phyloP scores from a whole-genome alignment of 2,888 invertebrate genomes.

The Drosophila cyrtoloma region DNA sequence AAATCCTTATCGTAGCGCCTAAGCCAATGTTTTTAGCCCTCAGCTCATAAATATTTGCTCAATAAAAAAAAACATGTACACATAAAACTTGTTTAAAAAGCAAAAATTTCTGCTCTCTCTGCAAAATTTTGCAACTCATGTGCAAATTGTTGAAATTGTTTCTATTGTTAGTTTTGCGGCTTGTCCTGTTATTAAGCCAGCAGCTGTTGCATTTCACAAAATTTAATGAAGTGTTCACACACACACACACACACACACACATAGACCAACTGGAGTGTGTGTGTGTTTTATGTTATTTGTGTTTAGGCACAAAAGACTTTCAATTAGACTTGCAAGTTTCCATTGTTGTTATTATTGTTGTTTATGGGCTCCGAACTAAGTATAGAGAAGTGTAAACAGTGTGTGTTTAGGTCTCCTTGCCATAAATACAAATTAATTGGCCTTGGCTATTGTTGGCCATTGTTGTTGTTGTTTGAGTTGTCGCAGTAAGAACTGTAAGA shows the following conservation, averaged over 20 bases:
- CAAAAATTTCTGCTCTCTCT: conserved; percentile 10
- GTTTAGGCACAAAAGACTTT: conserved; percentile 52
- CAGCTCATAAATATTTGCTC: conserved; percentile 35
- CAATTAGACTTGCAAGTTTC: conserved; percentile 37
- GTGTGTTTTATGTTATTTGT: conserved; percentile 44
- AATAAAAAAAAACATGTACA: conserved; percentile 2
- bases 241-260: conserved; percentile 4
- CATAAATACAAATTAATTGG: conserved; percentile 65
- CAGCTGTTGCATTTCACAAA: conserved; percentile 69
- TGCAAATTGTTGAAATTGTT: conserved; percentile 39
- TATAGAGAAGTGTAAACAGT: conserved; percentile 33
- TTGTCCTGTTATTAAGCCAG: conserved; percentile 59
- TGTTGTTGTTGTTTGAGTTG: conserved; percentile 22
- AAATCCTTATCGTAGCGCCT: conserved; percentile 33
- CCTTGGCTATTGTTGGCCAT: conserved; percentile 42
- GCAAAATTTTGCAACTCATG: conserved; percentile 26
- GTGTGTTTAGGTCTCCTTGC: conserved; percentile 28
- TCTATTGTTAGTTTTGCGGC: conserved; percentile 47
- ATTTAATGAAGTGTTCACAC: conserved; percentile 58
- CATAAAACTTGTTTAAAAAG: conserved; percentile 22
- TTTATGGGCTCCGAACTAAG: conserved; percentile 6
- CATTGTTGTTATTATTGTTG: conserved; percentile 17
- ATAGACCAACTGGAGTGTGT: conserved; percentile 3
- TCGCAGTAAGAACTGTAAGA: background rate
- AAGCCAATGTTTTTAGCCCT: conserved; percentile 22